Evolutionary conservation across 2,113 vertebrate species (phyloP), one percentile per base, ranked within the genome.

Genomic region (Daphoenositta chrysoptera): DNA sequence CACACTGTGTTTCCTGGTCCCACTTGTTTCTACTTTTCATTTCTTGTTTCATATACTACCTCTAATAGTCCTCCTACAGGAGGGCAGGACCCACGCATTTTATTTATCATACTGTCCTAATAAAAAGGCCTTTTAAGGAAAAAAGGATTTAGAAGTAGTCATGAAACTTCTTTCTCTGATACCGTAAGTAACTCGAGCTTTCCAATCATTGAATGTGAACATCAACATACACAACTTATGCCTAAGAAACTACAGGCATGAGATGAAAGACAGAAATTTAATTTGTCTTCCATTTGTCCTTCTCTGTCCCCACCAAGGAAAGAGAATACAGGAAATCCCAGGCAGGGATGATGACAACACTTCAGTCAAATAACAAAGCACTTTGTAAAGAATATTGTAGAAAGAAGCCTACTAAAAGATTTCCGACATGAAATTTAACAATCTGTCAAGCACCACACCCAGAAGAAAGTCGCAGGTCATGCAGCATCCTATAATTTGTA

Each of bases 381-480:
- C 57, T 88, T 86, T 42, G 64, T 54, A 91, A 94, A 84, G 39
- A 87, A 70, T 80, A 63, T 7, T 81, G 56, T 65, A 91, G 31
- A 87, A 95, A 91, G 88, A 96, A 93, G 64, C 54, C 11, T 86
- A 42, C 48, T 93, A 80, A 70, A 88, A 89, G 31, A 89, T 91
- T 88, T 94, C 70, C 44, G 93, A 72, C 37, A 51, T 40, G 37
- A 93, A 90, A 95, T 51, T 45, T 90, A 93, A 82, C 40, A 87
- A 90, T 93, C 47, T 94, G 81, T 79, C 73, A 97, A 70, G 37
- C 35, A 85, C 84, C 94, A 96, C 78, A 91, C 91, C 87, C 94
- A 95, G 21, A 95, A 45, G 75, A 90, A 93, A 96, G 73, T 47
- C 92, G 48, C 14, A 47, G 63, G 42, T 42, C 37, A 58, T 33